Base-by-base conservation (phyloP, 1,140 invertebrate species). In the Drosophila novamexicana region DNA sequence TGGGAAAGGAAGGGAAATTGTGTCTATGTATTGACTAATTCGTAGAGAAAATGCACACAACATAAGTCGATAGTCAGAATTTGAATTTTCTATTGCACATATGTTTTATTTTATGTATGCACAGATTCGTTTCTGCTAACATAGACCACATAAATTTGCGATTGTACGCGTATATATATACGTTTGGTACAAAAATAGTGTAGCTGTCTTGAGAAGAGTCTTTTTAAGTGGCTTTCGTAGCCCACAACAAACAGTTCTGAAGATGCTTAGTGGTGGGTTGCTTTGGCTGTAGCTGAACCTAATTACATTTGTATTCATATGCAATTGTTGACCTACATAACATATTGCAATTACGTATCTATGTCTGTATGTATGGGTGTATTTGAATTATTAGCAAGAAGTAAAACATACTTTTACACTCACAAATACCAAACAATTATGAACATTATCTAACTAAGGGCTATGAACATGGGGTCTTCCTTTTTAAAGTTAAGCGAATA, bases 211-310 rank as follows among this genome's bases (percentile, higher is more conserved):
- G 58, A 85, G 68, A 79, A 82, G 74, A 86, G 72, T 82, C 72
- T 66, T 88, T 69, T 88, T 67, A 56, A 81, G 71, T 61, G 79
- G 75, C 69, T 72, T 49, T 16, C 52, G 63, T 39, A 63, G 67
- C 75, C 83, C 79, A 82, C 83, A 82, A 61, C 63, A 62, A 78
- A 75, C 64, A 56, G 63, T 72, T 79, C 50, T 16, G 44, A 86
- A 69, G 59, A 54, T 85, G 77, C 76, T 66, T 65, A 56, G 61
- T 88, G 82, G 82, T 85, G 83, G 82, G 83, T 75, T 81, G 64
- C 70, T 75, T 52, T 77, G 58, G 72, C 74, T 72, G 52, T 72
- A 69, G 37, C 59, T 79, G 39, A 63, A 53, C 47, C 39, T 77
- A 36, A 37, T 29, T 70, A 44, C 75, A 71, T 53, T 47, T 66